Evolutionary conservation across 2,113 vertebrate genomes (phyloP), one percentile per base, ranked within the genome.

Genomic region (Leptocoma aspasia): DNA sequence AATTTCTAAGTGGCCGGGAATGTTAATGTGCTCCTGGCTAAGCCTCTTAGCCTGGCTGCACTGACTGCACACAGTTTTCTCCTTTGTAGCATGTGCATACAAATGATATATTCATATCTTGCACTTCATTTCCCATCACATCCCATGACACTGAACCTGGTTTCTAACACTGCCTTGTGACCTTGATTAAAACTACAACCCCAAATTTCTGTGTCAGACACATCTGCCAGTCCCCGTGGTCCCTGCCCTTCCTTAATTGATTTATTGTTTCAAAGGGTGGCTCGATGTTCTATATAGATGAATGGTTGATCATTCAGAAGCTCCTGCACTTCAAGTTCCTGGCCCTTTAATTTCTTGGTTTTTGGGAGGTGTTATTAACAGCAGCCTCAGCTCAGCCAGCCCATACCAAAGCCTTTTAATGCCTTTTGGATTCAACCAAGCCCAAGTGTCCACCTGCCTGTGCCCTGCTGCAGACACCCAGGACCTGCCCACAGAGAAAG

Each of bases 11-110:
- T 85, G 61, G 57, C 54, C 2, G 0, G 87, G 94, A 97, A 96
- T 97, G 95, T 96, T 95, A 94, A 96, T 95, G 93, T 95, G 96
- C 81, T 89, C 65, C 73, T 87, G 82, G 92, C 91, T 96, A 96
- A 97, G 88, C 85, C 84, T 94, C 92, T 92, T 96, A 95, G 86
- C 64, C 54, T 0, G 6, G 56, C 63, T 35, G 19, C 4, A 4
- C 80, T 68, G 54, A 21, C 69, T 2, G 14, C n/a, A 27, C 45
- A 53, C 63, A 5, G 33, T 52, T 82, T 71, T 63, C 39, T 57
- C 79, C 70, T 72, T 59, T 68, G 50, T 9, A 70, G 72, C 24
- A 65, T 35, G 52, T 31, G 31, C 56, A 71, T 47, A 90, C 56
- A 90, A 94, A 79, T 49, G 12, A 61, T 49, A 68, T 15, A 84